Percentiles rank a stretch among this genome's conserved stretches.
Conservation (phyloP, 2,113 vertebrate genomes). For the Bubo bubo region DNA sequence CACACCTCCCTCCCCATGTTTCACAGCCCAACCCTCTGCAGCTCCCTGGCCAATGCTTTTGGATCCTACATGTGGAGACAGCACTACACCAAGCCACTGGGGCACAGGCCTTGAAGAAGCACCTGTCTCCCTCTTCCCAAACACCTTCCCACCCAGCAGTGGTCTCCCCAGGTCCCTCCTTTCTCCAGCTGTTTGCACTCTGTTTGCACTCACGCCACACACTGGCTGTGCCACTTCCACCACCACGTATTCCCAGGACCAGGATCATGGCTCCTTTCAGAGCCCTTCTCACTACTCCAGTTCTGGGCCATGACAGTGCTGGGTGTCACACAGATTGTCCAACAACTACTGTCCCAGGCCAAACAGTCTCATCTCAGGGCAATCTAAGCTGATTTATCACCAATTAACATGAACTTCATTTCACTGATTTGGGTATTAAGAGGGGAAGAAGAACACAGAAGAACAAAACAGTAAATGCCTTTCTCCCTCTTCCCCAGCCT, state of each 20-base stretch:
- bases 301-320: background rate
- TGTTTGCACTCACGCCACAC: background rate
- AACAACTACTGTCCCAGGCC: background rate
- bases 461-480: background rate
- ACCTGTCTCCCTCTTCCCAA: background rate
- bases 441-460: background rate
- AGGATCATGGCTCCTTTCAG: background rate
- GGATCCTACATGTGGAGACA: background rate
- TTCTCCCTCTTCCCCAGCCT: background rate
- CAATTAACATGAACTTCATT: background rate
- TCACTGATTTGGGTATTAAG: background rate
- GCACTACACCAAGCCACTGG: background rate
- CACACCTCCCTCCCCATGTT: background rate
- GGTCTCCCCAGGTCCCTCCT: background rate
- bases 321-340: background rate
- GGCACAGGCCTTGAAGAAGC: background rate
- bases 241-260: rapidly evolving
- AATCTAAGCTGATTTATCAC: background rate
- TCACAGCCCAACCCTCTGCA: background rate
- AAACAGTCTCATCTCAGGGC: background rate
- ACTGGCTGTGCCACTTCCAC: background rate
- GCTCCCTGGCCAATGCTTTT: background rate
- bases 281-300: background rate
- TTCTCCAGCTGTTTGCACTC: background rate
- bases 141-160: background rate